A percentile compares a stretch with the other conserved stretches of the same genome.
Conservation (phyloP, 2,797 vertebrate species). For the Anguilla megastoma region DNA sequence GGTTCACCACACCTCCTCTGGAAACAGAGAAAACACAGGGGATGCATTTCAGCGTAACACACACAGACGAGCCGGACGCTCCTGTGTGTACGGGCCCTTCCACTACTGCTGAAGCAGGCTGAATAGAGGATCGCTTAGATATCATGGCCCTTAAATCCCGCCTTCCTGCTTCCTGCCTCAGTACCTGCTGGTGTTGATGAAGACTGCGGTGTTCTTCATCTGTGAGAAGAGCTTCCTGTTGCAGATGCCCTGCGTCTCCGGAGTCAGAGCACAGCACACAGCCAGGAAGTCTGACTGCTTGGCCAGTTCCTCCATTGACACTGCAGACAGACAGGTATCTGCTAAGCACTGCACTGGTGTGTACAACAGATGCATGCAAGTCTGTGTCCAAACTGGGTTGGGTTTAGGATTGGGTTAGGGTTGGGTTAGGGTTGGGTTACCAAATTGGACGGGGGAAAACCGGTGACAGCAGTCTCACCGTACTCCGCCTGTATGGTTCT, state of each 20-base stretch:
- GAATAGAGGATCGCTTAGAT: not conserved
- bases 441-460: too few relatives aligned
- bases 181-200: conserved; percentile 74
- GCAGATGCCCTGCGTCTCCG: conserved; percentile 68
- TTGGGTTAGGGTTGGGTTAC: too few relatives aligned
- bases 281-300: conserved; percentile 67
- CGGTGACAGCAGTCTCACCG: conserved; percentile 60
- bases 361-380: not conserved
- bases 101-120: not conserved
- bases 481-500: conserved; percentile 75
- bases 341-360: not conserved
- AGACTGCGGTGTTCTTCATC: conserved; percentile 70
- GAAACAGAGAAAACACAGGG: conserved; percentile 33
- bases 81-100: not conserved
- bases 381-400: not conserved
- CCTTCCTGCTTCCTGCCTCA: not conserved
- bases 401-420: too few relatives aligned
- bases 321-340: conserved; percentile 42
- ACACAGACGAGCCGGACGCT: not conserved
- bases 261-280: conserved; percentile 66
- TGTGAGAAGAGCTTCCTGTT: conserved; percentile 70
- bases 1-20: conserved; percentile 74
- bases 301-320: conserved; percentile 71
- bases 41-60: not conserved
- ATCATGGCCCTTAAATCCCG: not conserved